Evolutionary conservation across 2,113 vertebrate genomes (phyloP).

Genomic region (Pygoscelis antarcticus): DNA sequence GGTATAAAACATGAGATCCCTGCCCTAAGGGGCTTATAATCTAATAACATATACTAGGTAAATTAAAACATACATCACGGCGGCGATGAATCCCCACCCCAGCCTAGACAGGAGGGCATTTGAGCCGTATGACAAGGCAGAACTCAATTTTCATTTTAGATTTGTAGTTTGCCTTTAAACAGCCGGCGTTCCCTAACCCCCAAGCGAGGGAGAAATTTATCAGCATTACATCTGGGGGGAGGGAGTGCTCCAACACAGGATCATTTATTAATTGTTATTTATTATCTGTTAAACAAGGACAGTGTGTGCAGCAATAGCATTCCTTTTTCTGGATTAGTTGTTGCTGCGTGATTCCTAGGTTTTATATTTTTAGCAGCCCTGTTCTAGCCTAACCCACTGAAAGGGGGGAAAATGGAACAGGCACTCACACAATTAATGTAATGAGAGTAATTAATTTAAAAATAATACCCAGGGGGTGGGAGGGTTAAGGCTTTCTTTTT

Average conservation of each 20-base stretch:
- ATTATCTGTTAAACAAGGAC: constrained; percentile 73
- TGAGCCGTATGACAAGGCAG: constrained; percentile 65
- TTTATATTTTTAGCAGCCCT: constrained; percentile 68
- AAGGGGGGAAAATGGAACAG: constrained; percentile 38
- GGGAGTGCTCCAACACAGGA: constrained; percentile 33
- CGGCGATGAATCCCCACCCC: constrained; percentile 47
- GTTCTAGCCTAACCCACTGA: constrained; percentile 34
- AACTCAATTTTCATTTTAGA: constrained; percentile 69
- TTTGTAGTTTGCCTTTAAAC: constrained; percentile 70
- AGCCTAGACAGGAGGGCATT: constrained; percentile 41
- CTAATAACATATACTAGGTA: constrained; percentile 67
- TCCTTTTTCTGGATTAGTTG: constrained; percentile 69
- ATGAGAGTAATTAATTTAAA: constrained; percentile 71
- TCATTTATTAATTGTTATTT: constrained; percentile 76
- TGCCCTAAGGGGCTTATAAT: constrained; percentile 63
- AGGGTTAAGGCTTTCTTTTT: constrained; percentile 29
- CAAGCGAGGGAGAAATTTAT: constrained; percentile 57
- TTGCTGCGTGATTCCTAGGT: constrained; percentile 43
- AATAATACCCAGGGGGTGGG: constrained; percentile 62
- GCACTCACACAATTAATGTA: constrained; percentile 54
- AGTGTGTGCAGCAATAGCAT: constrained; percentile 21
- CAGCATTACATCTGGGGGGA: constrained; percentile 60
- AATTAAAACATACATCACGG: constrained; percentile 68
- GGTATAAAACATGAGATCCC: constrained; percentile 65
- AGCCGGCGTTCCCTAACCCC: constrained; percentile 35